Evolutionary conservation across 2,113 vertebrate genomes (phyloP).

Genomic region (Balaeniceps rex): DNA sequence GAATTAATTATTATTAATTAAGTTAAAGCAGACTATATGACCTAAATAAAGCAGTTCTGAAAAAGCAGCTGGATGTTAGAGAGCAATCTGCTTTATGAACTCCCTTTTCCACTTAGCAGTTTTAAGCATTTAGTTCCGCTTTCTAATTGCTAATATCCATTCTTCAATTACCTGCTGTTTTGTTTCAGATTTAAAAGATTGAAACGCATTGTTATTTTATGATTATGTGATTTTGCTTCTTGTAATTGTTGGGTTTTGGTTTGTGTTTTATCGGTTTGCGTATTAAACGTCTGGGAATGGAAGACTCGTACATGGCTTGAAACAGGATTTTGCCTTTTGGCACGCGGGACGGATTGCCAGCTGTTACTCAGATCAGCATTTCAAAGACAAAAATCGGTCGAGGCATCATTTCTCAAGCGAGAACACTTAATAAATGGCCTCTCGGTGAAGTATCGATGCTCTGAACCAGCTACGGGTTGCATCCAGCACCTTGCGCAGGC

Average conservation of each 20-base stretch:
- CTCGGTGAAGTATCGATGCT: fast-evolving
- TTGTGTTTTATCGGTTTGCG: neutral
- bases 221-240: neutral
- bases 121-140: slow-evolving; percentile 29
- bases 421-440: neutral
- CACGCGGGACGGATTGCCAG: fast-evolving
- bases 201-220: neutral
- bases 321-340: neutral
- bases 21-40: neutral
- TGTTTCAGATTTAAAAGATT: slow-evolving; percentile 8
- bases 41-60: neutral
- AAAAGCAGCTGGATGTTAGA: slow-evolving; percentile 6
- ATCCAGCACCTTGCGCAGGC: fast-evolving
- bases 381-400: neutral
- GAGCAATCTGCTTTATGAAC: neutral
- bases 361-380: neutral
- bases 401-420: neutral
- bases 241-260: neutral
- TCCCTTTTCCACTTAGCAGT: neutral
- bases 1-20: slow-evolving; percentile 41
- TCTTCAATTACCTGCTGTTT: slow-evolving; percentile 24
- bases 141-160: slow-evolving; percentile 23
- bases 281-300: neutral
- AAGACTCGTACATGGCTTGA: fast-evolving
- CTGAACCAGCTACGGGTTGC: fast-evolving